Evolutionary conservation across 1,140 invertebrate genomes (phyloP).

Genomic region (Leptoteleia sp.): DNA sequence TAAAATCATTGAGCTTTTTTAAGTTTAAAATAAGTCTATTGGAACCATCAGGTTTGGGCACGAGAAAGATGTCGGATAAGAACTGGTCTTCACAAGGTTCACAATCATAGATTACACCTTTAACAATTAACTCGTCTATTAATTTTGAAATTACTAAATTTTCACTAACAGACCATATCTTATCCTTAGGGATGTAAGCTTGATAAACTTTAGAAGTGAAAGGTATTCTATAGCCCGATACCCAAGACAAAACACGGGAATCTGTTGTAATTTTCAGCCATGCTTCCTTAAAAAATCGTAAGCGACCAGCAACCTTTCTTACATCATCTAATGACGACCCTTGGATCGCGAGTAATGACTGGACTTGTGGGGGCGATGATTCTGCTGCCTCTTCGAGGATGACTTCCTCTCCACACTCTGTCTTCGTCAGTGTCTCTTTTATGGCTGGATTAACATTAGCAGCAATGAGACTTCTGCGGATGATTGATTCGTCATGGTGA

Average conservation of each 20-base stretch:
- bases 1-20: constrained; percentile 67
- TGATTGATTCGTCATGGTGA: too few relatives aligned
- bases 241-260: constrained; percentile 21
- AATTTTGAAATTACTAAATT: constrained; percentile 28
- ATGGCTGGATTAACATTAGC: too few relatives aligned
- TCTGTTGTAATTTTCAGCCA: constrained; percentile 19
- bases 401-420: too few relatives aligned
- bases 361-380: too few relatives aligned
- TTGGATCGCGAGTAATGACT: constrained; percentile 1
- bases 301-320: constrained; percentile 24
- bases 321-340: constrained; percentile 26
- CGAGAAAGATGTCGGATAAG: constrained; percentile 66
- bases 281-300: constrained; percentile 17
- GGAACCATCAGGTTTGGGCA: constrained; percentile 63
- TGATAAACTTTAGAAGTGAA: constrained; percentile 11
- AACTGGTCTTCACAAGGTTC: constrained; percentile 53
- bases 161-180: background rate
- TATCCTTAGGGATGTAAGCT: background rate
- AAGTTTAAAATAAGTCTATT: constrained; percentile 59
- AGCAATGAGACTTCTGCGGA: too few relatives aligned
- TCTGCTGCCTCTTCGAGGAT: too few relatives aligned
- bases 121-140: constrained; percentile 28
- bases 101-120: constrained; percentile 26
- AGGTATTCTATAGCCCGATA: constrained; percentile 37
- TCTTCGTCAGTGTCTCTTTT: too few relatives aligned